Conservation (phyloP, 1,140 invertebrate species). For the Hyphantria cunea region DNA sequence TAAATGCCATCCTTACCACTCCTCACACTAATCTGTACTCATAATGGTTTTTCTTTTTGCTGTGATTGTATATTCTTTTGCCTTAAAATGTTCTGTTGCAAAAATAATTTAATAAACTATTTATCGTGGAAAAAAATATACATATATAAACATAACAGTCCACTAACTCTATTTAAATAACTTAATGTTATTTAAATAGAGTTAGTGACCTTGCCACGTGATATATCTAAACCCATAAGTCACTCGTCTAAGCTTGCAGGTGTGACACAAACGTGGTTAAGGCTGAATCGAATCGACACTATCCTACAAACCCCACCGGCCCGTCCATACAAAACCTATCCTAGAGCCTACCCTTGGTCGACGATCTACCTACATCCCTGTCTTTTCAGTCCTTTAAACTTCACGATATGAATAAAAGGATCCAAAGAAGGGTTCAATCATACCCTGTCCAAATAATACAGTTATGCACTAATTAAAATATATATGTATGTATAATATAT, state of each 20-base stretch:
- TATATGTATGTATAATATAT: slow-evolving; percentile 13
- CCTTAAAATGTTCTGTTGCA: too few species aligned
- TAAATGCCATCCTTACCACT: too few species aligned
- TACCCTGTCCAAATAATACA: slow-evolving; percentile 66
- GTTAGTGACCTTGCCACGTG: too few species aligned
- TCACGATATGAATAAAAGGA: slow-evolving; percentile 64
- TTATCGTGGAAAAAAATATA: too few species aligned
- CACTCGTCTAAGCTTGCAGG: neutral
- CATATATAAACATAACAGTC: neutral
- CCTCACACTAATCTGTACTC: too few species aligned
- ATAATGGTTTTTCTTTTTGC: too few species aligned
- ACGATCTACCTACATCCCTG: slow-evolving; percentile 71
- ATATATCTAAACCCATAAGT: neutral
- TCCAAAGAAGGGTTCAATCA: slow-evolving; percentile 51
- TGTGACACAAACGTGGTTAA: slow-evolving; percentile 8
- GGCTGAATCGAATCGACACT: slow-evolving; percentile 50
- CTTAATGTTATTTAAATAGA: slow-evolving; percentile 1
- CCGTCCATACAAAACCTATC: slow-evolving; percentile 72
- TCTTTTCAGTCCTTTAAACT: slow-evolving; percentile 72
- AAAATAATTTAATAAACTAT: slow-evolving; percentile 3
- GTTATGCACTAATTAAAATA: slow-evolving; percentile 21
- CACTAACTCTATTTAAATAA: neutral
- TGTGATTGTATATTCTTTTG: slow-evolving; percentile 17
- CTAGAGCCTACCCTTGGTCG: slow-evolving; percentile 59
- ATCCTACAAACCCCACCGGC: slow-evolving; percentile 55